These are phyloP conservation scores for Microchirus variegatus DNA, from an alignment of 2,797 vertebrate species.

Conservation along the genomic window DNA sequence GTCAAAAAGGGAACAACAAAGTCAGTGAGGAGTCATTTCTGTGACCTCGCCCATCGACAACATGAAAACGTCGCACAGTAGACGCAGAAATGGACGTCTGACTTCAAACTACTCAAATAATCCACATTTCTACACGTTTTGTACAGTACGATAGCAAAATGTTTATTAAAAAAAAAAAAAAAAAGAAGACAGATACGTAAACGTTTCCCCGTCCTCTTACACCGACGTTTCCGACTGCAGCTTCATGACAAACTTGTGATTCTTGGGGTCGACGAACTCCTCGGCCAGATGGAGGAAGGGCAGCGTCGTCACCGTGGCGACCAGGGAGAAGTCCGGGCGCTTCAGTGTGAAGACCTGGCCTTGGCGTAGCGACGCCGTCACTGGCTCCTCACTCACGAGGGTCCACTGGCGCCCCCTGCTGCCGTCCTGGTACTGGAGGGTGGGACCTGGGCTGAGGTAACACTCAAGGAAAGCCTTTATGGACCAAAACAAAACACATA, in stretches of 20 bases:
- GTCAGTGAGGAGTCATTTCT: no score
- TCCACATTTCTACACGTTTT: no score
- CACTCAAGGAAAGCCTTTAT: slow-evolving; percentile 88
- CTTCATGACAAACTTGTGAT: slow-evolving; percentile 93
- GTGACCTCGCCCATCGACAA: no score
- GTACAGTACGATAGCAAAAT: not conserved
- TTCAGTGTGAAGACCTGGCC: slow-evolving; percentile 88
- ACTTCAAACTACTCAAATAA: no score
- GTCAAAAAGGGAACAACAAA: no score
- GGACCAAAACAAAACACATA: no score
- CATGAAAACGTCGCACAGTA: no score
- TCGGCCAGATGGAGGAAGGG: slow-evolving; percentile 89
- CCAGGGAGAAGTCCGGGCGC: slow-evolving; percentile 89
- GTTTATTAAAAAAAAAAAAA: slow-evolving; percentile 1
- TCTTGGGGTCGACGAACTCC: slow-evolving; percentile 92
- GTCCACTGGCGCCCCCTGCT: slow-evolving; percentile 90
- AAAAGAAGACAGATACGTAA: slow-evolving; percentile 7
- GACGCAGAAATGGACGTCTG: no score
- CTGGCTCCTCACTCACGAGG: slow-evolving; percentile 89
- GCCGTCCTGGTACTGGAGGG: slow-evolving; percentile 90
- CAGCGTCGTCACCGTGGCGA: slow-evolving; percentile 87
- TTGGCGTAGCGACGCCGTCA: slow-evolving; percentile 85
- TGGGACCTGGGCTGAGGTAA: slow-evolving; percentile 87
- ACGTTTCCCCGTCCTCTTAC: slow-evolving; percentile 47
- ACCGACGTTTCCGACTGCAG: slow-evolving; percentile 93